Conservation (phyloP, 2,888 invertebrate genomes). For the Tryphoninae sp. region DNA sequence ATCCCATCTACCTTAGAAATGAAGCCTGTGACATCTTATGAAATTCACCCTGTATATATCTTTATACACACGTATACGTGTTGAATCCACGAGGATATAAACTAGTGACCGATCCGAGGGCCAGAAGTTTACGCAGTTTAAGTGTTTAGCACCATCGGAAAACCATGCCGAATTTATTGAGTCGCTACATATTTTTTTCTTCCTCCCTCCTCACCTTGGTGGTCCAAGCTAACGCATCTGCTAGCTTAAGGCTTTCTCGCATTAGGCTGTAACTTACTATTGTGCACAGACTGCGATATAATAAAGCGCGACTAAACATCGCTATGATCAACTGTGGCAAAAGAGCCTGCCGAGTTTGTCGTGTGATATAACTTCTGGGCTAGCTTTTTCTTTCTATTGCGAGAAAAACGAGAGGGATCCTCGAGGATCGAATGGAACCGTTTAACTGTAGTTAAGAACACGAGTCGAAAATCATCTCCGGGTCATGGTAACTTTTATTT, state of each 20-base stretch:
- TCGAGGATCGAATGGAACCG: not conserved
- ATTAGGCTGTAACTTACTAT: constrained; percentile 69
- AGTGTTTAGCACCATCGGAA: constrained; percentile 68
- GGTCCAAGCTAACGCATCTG: constrained; percentile 65
- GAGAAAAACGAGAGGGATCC: not conserved
- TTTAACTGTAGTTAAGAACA: constrained; percentile 35
- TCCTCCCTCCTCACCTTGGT: constrained; percentile 63
- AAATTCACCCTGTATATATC: no score
- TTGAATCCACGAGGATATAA: not conserved
- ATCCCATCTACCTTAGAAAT: no score
- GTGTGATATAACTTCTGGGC: not conserved
- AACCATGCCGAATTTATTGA: constrained; percentile 76
- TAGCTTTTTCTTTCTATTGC: not conserved
- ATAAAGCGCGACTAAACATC: constrained; percentile 62
- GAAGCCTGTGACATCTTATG: no score
- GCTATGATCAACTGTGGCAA: constrained; percentile 35
- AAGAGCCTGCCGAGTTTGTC: constrained; percentile 17
- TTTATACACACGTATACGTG: constrained; percentile 1
- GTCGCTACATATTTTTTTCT: constrained; percentile 62
- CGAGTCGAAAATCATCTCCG: constrained; percentile 3
- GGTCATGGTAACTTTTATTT: constrained; percentile 6
- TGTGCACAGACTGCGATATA: constrained; percentile 47
- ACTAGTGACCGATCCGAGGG: constrained; percentile 39
- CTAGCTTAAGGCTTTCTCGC: constrained; percentile 18
- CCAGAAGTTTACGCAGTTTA: constrained; percentile 54